Percentiles rank a stretch among this genome's conserved stretches.
Conservation (phyloP, 2,113 vertebrate genomes). For the Podarcis muralis region DNA sequence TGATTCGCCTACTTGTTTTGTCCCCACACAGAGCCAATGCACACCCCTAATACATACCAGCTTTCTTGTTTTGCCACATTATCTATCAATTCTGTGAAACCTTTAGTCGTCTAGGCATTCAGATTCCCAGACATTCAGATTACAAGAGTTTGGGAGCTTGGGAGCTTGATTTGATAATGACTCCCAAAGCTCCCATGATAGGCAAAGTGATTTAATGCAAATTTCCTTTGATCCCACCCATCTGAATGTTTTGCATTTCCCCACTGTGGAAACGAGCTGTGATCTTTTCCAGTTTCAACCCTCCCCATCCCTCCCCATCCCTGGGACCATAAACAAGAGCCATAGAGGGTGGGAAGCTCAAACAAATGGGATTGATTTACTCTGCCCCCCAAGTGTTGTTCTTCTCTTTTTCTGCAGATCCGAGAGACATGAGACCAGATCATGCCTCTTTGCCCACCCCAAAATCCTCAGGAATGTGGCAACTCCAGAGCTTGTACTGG, state of each 20-base stretch:
- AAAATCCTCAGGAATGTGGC: neutral
- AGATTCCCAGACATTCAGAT: neutral
- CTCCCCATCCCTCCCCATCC: no score
- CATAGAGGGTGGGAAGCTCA: neutral
- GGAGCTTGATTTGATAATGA: neutral
- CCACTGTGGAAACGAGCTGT: neutral
- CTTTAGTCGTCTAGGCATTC: neutral
- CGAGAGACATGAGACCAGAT: neutral
- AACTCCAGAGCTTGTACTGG: neutral
- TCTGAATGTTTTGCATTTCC: neutral
- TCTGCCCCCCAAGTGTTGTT: neutral
- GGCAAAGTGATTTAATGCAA: neutral
- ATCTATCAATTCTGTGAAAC: neutral
- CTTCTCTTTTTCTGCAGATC: neutral
- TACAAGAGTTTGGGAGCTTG: neutral
- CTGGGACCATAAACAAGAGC: neutral
- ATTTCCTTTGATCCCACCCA: neutral
- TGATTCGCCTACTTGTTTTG: no score
- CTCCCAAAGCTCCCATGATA: neutral
- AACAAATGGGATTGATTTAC: constrained; percentile 1
- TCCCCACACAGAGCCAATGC: no score
- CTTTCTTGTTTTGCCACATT: neutral
- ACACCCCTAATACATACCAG: neutral
- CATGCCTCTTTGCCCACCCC: neutral
- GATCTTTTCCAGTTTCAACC: neutral